Percentiles rank a stretch among this genome's conserved stretches.
Evolutionary conservation across 2,797 vertebrate species (phyloP).

Genomic region (Onychomys leucogaster): DNA sequence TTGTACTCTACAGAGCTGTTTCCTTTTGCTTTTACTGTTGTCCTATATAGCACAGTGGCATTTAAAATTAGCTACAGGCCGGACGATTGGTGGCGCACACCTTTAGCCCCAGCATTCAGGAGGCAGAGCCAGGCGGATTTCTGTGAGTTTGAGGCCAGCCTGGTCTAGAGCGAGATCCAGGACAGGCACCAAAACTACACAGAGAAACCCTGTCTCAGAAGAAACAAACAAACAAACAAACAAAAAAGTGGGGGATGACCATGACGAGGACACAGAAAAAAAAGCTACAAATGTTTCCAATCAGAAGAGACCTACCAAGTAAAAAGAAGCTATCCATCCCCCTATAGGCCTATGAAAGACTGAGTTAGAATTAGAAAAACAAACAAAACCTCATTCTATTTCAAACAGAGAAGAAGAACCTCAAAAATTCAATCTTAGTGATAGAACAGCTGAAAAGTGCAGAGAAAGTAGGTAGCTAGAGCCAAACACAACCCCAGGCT

Average conservation of each 20-base stretch:
- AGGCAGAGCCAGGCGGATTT: too few species aligned
- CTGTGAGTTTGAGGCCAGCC: too few species aligned
- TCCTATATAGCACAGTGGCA: background rate
- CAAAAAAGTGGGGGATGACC: too few species aligned
- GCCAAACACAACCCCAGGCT: background rate
- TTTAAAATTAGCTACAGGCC: slow-evolving; percentile 18
- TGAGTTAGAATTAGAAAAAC: background rate
- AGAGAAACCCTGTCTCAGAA: too few species aligned
- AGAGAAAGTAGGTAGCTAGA: background rate
- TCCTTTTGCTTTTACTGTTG: slow-evolving; percentile 7
- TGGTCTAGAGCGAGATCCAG: too few species aligned
- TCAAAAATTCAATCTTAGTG: background rate
- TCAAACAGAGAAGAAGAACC: background rate
- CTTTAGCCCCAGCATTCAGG: too few species aligned
- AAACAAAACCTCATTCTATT: background rate
- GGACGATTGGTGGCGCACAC: too few species aligned
- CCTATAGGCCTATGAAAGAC: background rate
- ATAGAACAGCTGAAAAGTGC: background rate
- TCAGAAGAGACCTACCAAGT: background rate
- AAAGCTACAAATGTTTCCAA: slow-evolving; percentile 42
- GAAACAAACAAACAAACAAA: too few species aligned
- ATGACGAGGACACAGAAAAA: too few species aligned
- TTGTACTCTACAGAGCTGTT: background rate
- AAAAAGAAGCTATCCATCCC: background rate
- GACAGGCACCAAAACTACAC: too few species aligned